Evolutionary conservation across 2,113 vertebrate genomes (phyloP).

Genomic region (Aldabrachelys gigantea): DNA sequence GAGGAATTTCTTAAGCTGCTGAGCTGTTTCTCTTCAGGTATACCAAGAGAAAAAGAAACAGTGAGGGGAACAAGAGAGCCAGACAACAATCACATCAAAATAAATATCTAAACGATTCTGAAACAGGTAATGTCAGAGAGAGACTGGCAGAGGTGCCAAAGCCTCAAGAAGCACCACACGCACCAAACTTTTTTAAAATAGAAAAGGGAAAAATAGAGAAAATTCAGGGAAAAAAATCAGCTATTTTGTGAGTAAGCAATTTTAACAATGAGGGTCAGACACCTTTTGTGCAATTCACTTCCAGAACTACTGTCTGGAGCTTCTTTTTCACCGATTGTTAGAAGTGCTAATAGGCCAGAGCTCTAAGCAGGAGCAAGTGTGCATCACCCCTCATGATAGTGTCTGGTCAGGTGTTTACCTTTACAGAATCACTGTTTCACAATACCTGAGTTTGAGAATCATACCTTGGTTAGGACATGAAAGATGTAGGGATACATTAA

Average conservation of each 20-base stretch:
- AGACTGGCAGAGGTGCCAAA: conserved; percentile 24
- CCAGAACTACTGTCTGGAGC: not conserved
- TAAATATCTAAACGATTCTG: not conserved
- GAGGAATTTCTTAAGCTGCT: not conserved
- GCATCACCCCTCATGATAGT: not conserved
- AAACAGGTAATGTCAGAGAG: conserved; percentile 12
- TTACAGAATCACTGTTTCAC: not conserved
- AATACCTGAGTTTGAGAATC: not conserved
- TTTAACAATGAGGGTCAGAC: not conserved
- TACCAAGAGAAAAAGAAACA: not conserved
- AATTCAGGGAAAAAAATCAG: not conserved
- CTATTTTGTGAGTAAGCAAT: not conserved
- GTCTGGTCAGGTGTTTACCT: not conserved
- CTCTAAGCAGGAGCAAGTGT: not conserved
- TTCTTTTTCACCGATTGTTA: not conserved
- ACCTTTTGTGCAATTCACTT: not conserved
- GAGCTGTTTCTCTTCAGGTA: not conserved
- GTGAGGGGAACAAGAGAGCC: conserved; percentile 1
- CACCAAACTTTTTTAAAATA: not conserved
- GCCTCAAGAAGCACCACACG: not conserved
- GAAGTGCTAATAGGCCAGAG: not conserved
- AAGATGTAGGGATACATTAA: conserved; percentile 98
- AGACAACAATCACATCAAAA: not conserved
- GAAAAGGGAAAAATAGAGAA: not conserved
- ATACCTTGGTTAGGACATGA: conserved; percentile 94